A percentile compares a stretch with the other conserved stretches of the same genome.
Conservation (phyloP, 2,797 vertebrate genomes). For the Xyrichtys novacula region DNA sequence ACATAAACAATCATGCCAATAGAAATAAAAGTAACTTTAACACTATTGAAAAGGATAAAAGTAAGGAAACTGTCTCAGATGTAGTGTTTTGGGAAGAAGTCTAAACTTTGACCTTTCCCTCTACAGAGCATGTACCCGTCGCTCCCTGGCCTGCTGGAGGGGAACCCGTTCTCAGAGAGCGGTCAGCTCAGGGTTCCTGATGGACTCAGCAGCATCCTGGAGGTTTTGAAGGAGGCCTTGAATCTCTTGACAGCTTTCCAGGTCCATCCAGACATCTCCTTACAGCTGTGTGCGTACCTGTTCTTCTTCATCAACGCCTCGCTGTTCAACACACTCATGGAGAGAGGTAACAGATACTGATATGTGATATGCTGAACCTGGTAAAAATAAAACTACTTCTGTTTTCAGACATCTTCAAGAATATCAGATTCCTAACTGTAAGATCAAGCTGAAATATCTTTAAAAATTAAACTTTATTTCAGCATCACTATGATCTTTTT, state of each 20-base stretch:
- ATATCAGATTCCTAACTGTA: too few species aligned
- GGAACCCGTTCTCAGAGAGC: constrained; percentile 85
- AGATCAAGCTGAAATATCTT: too few species aligned
- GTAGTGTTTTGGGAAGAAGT: too few species aligned
- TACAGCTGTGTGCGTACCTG: constrained; percentile 86
- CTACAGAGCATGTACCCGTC: constrained; percentile 84
- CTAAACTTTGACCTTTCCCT: not conserved
- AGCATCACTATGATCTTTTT: not conserved
- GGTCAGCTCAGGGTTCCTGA: constrained; percentile 78
- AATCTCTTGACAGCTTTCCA: constrained; percentile 79
- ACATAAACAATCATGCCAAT: too few species aligned
- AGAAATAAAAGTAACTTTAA: too few species aligned
- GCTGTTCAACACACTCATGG: constrained; percentile 88
- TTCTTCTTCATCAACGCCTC: constrained; percentile 90
- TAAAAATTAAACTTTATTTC: too few species aligned
- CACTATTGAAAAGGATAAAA: too few species aligned
- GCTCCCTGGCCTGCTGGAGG: constrained; percentile 82
- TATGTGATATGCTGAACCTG: too few species aligned
- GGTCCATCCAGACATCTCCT: constrained; percentile 83
- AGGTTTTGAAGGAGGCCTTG: constrained; percentile 83
- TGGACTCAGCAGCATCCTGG: constrained; percentile 76
- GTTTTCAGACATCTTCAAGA: not conserved
- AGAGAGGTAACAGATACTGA: constrained; percentile 85
- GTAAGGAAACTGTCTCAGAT: too few species aligned
- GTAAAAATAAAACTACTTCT: too few species aligned